phyloP scores from a whole-genome alignment of 2,888 invertebrate species.

The Conchocele bisecta region DNA sequence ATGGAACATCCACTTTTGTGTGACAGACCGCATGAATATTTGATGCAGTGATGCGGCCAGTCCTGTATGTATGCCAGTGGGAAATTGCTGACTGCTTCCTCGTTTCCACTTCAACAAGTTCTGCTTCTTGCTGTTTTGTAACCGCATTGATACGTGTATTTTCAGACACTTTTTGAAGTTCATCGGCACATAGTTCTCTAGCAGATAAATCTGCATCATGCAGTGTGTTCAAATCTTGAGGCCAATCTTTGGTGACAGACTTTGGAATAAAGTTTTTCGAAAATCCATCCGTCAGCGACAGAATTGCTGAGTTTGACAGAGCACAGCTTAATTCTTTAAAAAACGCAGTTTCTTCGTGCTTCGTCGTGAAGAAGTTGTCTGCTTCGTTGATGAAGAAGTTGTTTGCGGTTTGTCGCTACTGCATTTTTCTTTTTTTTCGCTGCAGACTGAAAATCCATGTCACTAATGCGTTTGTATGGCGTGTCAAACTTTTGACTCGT shows the following conservation, averaged over 20 bases:
- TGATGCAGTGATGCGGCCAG: slow-evolving; percentile 23
- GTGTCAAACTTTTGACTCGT: slow-evolving; percentile 2
- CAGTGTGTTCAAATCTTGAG: background rate
- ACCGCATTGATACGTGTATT: background rate
- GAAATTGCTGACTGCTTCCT: slow-evolving; percentile 10
- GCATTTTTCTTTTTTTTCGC: slow-evolving; percentile 5
- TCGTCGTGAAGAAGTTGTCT: no score
- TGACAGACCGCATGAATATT: slow-evolving; percentile 15
- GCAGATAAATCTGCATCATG: background rate
- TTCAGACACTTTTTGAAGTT: slow-evolving; percentile 2
- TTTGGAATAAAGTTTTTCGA: background rate
- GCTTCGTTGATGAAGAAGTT: no score
- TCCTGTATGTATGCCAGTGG: slow-evolving; percentile 12
- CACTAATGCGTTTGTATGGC: slow-evolving; percentile 11
- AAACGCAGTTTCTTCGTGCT: slow-evolving; percentile 1
- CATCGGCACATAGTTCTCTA: slow-evolving; percentile 3
- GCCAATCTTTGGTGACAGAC: background rate
- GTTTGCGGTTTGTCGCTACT: no score
- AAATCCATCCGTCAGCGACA: background rate
- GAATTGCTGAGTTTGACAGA: background rate
- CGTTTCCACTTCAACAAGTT: slow-evolving; percentile 4
- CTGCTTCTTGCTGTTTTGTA: background rate
- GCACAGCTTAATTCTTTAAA: background rate
- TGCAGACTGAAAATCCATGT: slow-evolving; percentile 25
- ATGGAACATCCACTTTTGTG: background rate